phyloP scores from a whole-genome alignment of 2,797 vertebrate species.

The Brachyrhaphis roseni region DNA sequence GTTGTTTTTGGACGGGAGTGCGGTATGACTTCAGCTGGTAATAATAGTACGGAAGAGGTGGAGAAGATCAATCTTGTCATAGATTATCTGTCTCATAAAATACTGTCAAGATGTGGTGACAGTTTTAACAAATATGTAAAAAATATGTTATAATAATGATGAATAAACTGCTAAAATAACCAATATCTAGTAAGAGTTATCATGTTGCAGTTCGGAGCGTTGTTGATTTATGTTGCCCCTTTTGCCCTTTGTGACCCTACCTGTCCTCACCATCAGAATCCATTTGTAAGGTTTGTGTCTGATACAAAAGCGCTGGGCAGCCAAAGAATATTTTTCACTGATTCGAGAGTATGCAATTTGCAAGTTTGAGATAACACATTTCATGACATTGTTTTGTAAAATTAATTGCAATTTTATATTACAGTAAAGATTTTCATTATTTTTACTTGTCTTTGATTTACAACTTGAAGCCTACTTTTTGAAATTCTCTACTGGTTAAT shows the following conservation, averaged over 20 bases:
- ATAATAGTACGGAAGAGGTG: no score
- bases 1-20: no score
- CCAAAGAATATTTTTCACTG: slow-evolving; percentile 12
- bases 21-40: no score
- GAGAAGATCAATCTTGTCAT: no score
- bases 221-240: slow-evolving; percentile 77
- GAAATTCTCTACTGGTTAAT: neutral
- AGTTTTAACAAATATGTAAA: no score
- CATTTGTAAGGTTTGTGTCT: slow-evolving; percentile 68
- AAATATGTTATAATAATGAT: neutral
- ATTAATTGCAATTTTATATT: neutral
- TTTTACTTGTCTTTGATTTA: neutral
- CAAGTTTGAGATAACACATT: neutral
- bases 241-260: slow-evolving; percentile 66
- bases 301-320: slow-evolving; percentile 54
- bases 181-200: slow-evolving; percentile 19
- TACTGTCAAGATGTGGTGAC: no score
- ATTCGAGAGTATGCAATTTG: neutral
- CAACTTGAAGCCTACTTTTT: neutral
- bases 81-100: no score
- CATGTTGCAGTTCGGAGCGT: slow-evolving; percentile 75
- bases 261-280: slow-evolving; percentile 65
- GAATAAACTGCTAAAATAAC: neutral
- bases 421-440: neutral
- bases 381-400: neutral